phyloP scores from a whole-genome alignment of 2,888 invertebrate species.

The Tetragonula carbonaria region DNA sequence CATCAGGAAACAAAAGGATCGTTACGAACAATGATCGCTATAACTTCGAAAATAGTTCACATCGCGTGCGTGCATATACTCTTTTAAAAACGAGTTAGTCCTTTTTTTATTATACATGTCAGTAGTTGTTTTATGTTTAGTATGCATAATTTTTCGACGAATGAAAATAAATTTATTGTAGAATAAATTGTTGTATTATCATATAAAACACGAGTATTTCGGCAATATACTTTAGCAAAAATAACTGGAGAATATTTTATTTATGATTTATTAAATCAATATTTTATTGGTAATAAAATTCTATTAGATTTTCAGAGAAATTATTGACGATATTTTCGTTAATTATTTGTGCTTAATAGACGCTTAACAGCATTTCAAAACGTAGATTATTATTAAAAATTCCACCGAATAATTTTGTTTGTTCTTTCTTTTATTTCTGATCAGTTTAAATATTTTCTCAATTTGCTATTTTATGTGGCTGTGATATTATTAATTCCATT shows the following conservation, averaged over 20 bases:
- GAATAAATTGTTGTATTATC: background rate
- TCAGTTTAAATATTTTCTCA: background rate
- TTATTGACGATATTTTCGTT: background rate
- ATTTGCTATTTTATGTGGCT: background rate
- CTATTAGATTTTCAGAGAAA: background rate
- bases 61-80: background rate
- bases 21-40: background rate
- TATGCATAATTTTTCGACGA: background rate
- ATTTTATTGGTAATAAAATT: background rate
- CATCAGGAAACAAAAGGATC: background rate
- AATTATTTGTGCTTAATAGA: background rate
- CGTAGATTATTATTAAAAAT: background rate
- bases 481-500: slow-evolving; percentile 3
- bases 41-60: background rate
- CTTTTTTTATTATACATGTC: background rate
- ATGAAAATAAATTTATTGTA: background rate
- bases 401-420: background rate
- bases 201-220: background rate
- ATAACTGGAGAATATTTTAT: background rate
- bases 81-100: background rate
- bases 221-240: background rate
- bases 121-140: background rate
- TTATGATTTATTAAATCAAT: background rate
- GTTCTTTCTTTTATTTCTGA: background rate
- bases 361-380: background rate